phyloP scores from a whole-genome alignment of 2,888 invertebrate species.

The Xanthorhoe spadicearia region DNA sequence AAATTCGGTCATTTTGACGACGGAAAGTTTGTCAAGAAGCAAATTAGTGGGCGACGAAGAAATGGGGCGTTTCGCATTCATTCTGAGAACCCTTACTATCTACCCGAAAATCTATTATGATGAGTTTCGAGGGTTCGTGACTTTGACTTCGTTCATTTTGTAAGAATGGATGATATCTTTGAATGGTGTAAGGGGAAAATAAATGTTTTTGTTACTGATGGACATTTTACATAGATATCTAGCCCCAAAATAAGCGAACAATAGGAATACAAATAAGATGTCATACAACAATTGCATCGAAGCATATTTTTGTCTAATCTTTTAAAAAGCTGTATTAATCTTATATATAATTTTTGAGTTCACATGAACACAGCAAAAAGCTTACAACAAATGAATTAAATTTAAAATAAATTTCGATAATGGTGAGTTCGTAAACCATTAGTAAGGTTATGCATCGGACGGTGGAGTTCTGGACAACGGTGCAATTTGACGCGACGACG shows the following conservation, averaged over 20 bases:
- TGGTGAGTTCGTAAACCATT: slow-evolving; percentile 21
- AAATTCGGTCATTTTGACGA: slow-evolving; percentile 57
- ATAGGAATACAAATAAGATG: too few species aligned
- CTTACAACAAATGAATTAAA: too few species aligned
- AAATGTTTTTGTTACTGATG: too few species aligned
- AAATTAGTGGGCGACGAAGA: slow-evolving; percentile 68
- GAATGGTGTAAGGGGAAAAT: too few species aligned
- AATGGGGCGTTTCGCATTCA: slow-evolving; percentile 53
- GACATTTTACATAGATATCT: too few species aligned
- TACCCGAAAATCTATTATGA: slow-evolving; percentile 20
- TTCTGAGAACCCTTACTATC: slow-evolving; percentile 34
- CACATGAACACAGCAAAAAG: too few species aligned
- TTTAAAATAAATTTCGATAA: neutral
- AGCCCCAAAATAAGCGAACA: too few species aligned
- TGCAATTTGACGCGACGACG: slow-evolving; percentile 52
- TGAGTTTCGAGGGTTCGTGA: neutral
- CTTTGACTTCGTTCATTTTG: neutral
- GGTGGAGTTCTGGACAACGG: slow-evolving; percentile 44
- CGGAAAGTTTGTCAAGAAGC: slow-evolving; percentile 63
- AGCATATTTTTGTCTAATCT: too few species aligned
- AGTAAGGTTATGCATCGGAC: slow-evolving; percentile 36
- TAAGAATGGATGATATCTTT: neutral
- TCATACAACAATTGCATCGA: too few species aligned
- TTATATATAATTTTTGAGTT: too few species aligned
- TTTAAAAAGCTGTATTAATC: too few species aligned